Base-by-base conservation (phyloP, 2,888 invertebrate genomes). In the Amphimallon solstitiale region DNA sequence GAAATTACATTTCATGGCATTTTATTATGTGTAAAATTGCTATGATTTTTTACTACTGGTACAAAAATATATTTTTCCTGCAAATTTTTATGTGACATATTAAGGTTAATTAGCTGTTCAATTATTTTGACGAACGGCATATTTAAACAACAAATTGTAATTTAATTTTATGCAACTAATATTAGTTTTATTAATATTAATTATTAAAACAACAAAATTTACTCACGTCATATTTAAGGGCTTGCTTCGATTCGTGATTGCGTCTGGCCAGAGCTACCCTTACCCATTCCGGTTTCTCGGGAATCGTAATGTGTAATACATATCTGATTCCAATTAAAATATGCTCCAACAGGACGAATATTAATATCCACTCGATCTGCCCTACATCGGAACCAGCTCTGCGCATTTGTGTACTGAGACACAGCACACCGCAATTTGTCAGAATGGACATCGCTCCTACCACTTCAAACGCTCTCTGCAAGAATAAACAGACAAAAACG, bases 401-500 rank as follows among this genome's bases (percentile, higher is more conserved):
- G 37, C 87, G 84, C 46, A 90, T 85, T 72, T 88, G 85, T 4
- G 90, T 89, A 68, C 89, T 89, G 68, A 92, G 83, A 72, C 88
- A 90, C 40, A 92, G 84, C 51, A 92, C 81, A 0, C 90, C 91
- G 77, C 90, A 90, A 81, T 92, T 92, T 62, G 92, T 92, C 75
- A 92, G 85, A 69, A 92, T 88, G 0, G 89, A 87, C 72, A 92
- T 83, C 1, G 86, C 85, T 35, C 89, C 89, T 66, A 92, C 84
- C 34, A 90, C 84, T 79, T 89, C 89, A 81, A 90, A 90, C 2
- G 88, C 87, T 71, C 85, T 82, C 88, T 89, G 80, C 7, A 79
- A 72, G 51, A 9, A n/a, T 29, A 63, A 37, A 59, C 43, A 45
- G 19, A 43, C 38, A 43, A 29, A 43, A 56, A 40, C 29, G 43